Percentiles rank a stretch among this genome's conserved stretches.
These are phyloP conservation scores for Acomys russatus DNA, from an alignment of 2,797 vertebrate species.

Conservation along the genomic window DNA sequence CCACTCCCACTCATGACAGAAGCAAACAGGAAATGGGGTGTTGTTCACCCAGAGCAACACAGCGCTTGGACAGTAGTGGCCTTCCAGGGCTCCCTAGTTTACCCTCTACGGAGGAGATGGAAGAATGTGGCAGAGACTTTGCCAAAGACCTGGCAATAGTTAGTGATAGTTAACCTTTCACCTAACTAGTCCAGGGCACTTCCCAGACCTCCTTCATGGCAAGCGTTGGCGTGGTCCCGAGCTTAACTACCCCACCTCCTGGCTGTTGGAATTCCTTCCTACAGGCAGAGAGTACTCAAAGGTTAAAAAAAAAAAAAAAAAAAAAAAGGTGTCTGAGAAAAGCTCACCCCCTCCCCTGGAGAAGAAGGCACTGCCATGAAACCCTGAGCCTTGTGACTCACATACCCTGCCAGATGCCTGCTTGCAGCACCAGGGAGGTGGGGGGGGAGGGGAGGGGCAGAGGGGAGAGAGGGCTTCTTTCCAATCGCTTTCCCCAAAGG, in stretches of 20 bases:
- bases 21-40: not conserved
- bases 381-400: not conserved
- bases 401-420: not conserved
- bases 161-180: not conserved
- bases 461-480: not conserved
- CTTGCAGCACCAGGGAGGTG: not conserved
- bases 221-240: not conserved
- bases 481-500: conserved; percentile 41
- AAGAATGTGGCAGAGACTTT: not conserved
- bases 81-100: not conserved
- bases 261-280: not conserved
- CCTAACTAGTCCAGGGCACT: not conserved
- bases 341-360: not conserved
- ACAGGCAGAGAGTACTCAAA: not conserved
- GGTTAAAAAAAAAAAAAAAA: not conserved
- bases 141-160: conserved; percentile 37
- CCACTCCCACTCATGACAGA: not conserved
- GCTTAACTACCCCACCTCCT: not conserved
- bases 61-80: not conserved
- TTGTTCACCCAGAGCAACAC: not conserved
- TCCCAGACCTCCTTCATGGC: not conserved
- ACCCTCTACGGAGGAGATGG: conserved; percentile 11
- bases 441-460: no score
- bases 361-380: not conserved
- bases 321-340: not conserved